Percentiles rank a stretch among this genome's conserved stretches.
Conservation (phyloP, 2,888 invertebrate genomes). For the Abrostola tripartita region DNA sequence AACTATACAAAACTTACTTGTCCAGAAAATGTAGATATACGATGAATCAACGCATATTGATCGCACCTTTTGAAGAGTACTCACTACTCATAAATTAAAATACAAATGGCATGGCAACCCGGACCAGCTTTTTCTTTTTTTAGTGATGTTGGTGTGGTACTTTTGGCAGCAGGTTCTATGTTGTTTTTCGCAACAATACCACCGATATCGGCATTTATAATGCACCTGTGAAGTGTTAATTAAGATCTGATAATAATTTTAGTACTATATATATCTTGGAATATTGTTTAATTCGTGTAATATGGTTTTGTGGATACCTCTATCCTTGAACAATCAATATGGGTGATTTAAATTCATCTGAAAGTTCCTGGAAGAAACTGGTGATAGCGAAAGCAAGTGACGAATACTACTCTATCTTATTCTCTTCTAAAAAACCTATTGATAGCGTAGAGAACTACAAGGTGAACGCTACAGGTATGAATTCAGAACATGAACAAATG, state of each 20-base stretch:
- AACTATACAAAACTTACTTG: no score
- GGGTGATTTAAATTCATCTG: constrained; percentile 78
- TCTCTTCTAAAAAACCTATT: constrained; percentile 71
- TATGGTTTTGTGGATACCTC: constrained; percentile 85
- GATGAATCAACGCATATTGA: no score
- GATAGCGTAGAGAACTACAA: constrained; percentile 54
- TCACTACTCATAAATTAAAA: no score
- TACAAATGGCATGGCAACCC: background rate
- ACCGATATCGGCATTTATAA: constrained; percentile 7
- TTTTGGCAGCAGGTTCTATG: background rate
- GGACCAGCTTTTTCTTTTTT: background rate
- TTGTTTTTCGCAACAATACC: background rate
- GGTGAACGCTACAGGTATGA: constrained; percentile 47
- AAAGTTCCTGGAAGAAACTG: constrained; percentile 84
- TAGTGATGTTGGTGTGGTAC: background rate
- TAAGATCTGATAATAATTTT: constrained; percentile 25
- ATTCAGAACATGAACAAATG: constrained; percentile 57
- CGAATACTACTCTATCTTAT: constrained; percentile 65
- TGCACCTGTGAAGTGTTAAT: constrained; percentile 18
- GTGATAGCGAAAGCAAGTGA: constrained; percentile 80
- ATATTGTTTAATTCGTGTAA: constrained; percentile 54
- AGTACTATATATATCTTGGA: constrained; percentile 15
- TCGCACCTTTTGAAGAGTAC: no score
- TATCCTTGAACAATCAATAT: constrained; percentile 86
- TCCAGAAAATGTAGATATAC: no score